Conservation (phyloP, 2,113 vertebrate genomes). For the Papio anubis region DNA sequence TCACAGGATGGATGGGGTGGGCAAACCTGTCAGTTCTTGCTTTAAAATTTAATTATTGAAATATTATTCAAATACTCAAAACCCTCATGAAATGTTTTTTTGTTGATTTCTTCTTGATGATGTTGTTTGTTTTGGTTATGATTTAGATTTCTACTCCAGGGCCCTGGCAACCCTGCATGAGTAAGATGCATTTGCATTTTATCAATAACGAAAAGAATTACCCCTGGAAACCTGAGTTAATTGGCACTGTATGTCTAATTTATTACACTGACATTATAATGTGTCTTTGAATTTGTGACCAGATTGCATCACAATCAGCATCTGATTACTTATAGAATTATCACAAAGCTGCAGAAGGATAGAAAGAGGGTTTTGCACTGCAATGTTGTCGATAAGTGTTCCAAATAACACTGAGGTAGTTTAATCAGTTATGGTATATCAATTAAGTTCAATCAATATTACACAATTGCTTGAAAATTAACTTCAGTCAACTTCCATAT, state of each 20-base stretch:
- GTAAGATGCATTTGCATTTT: neutral
- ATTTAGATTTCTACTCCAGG: neutral
- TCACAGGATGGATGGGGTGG: too few relatives aligned
- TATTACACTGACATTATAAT: neutral
- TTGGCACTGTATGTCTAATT: neutral
- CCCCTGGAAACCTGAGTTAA: neutral
- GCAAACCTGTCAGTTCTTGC: neutral
- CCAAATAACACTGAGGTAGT: too few relatives aligned
- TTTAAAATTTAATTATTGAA: neutral
- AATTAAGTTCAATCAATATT: neutral
- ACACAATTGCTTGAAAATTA: neutral
- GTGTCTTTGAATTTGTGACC: neutral
- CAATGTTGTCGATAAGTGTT: accelerated
- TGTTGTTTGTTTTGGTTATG: neutral
- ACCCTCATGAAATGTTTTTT: neutral
- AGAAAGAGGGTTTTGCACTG: neutral
- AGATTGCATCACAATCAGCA: neutral
- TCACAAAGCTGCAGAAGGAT: neutral
- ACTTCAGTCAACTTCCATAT: neutral
- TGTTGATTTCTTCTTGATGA: neutral
- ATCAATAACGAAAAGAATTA: neutral
- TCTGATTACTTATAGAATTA: neutral
- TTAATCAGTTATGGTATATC: accelerated
- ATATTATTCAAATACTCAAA: neutral
- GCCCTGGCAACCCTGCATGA: too few relatives aligned